Evolutionary conservation across 2,888 invertebrate species (phyloP).

Genomic region (Tribolium freemani): DNA sequence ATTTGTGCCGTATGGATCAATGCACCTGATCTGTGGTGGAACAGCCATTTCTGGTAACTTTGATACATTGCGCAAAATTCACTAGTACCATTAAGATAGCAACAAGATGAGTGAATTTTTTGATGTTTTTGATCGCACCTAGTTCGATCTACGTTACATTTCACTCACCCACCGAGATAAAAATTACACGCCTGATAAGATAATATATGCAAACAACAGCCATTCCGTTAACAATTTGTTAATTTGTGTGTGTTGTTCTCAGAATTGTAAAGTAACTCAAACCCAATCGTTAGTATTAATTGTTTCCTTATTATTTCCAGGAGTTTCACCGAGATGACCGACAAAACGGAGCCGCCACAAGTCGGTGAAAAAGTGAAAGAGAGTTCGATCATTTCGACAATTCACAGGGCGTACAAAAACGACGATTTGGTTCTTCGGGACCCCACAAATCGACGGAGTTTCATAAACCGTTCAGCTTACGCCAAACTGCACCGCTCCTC

Average conservation of each 20-base stretch:
- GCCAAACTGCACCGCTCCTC: slow-evolving; percentile 55
- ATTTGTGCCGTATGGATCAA: slow-evolving; percentile 21
- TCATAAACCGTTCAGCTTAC: slow-evolving; percentile 54
- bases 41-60: background rate
- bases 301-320: slow-evolving; percentile 24
- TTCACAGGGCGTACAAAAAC: slow-evolving; percentile 32
- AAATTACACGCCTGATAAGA: slow-evolving; percentile 7
- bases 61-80: no score
- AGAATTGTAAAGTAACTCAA: background rate
- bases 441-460: slow-evolving; percentile 48
- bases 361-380: slow-evolving; percentile 12
- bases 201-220: slow-evolving; percentile 17
- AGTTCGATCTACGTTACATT: no score
- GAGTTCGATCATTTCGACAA: slow-evolving; percentile 22
- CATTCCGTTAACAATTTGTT: background rate
- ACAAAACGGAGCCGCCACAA: background rate
- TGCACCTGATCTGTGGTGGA: background rate
- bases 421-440: slow-evolving; percentile 49
- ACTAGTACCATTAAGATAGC: no score
- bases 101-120: no score
- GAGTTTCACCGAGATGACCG: slow-evolving; percentile 35
- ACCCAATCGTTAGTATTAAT: background rate
- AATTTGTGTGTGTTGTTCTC: background rate
- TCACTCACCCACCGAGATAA: no score
- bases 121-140: no score